These are phyloP conservation scores for Dufourea novaeangliae DNA, from an alignment of 1,140 invertebrate genomes.

Conservation along the genomic window DNA sequence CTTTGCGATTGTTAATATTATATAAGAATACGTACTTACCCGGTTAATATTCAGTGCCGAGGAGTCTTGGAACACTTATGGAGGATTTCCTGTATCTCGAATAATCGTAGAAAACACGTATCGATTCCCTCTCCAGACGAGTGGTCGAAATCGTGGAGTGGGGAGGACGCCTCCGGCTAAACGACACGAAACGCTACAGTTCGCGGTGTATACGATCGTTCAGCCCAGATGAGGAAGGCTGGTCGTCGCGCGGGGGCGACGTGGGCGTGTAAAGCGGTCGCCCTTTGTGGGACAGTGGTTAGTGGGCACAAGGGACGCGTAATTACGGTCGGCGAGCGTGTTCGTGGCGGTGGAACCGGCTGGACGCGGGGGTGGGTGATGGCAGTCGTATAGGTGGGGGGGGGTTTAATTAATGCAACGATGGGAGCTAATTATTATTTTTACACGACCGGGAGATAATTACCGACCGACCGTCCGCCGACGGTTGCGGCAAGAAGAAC, in stretches of 20 bases:
- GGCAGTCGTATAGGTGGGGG: too few species aligned
- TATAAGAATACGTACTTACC: too few species aligned
- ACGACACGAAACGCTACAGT: not conserved
- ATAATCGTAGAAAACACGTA: too few species aligned
- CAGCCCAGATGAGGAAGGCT: not conserved
- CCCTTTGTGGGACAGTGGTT: slow-evolving; percentile 62
- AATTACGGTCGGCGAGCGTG: slow-evolving; percentile 53
- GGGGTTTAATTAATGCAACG: slow-evolving; percentile 73
- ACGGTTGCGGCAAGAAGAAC: slow-evolving; percentile 28
- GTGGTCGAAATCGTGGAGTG: not conserved
- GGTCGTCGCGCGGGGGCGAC: slow-evolving; percentile 38
- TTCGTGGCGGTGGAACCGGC: not conserved
- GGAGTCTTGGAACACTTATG: too few species aligned
- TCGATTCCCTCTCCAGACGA: too few species aligned
- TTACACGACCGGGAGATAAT: slow-evolving; percentile 75
- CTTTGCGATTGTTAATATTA: too few species aligned
- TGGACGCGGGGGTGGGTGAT: not conserved
- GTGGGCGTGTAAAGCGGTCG: slow-evolving; percentile 58
- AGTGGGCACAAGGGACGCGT: slow-evolving; percentile 59
- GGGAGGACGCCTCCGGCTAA: too few species aligned
- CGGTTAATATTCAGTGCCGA: too few species aligned
- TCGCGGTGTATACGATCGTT: not conserved
- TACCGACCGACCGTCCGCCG: slow-evolving; percentile 58
- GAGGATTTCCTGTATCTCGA: too few species aligned
- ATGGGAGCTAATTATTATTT: slow-evolving; percentile 78